Conservation (phyloP, 1,140 invertebrate species). For the Procambarus virginalis region DNA sequence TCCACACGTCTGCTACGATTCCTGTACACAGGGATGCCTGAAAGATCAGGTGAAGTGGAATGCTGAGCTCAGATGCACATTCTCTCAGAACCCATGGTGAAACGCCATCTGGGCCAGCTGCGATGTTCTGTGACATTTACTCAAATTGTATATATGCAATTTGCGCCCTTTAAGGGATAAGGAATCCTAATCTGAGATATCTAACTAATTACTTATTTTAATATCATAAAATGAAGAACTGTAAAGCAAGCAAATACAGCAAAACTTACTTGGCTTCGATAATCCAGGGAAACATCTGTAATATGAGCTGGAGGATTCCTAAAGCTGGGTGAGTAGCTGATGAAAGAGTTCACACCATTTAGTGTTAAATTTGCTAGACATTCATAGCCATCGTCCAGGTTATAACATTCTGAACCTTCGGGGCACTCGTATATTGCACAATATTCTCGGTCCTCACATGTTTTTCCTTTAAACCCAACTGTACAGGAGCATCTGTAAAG, state of each 20-base stretch:
- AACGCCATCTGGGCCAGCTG: too few relatives aligned
- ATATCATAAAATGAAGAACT: too few relatives aligned
- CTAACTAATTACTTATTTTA: too few relatives aligned
- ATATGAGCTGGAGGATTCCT: slow-evolving; percentile 37
- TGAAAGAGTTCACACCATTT: slow-evolving; percentile 78
- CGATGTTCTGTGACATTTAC: too few relatives aligned
- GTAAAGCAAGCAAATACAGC: background rate
- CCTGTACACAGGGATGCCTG: too few relatives aligned
- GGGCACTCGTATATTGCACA: slow-evolving; percentile 90
- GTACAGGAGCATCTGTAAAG: slow-evolving; percentile 84
- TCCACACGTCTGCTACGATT: too few relatives aligned
- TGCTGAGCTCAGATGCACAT: too few relatives aligned
- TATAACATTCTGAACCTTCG: slow-evolving; percentile 84
- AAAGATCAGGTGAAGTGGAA: too few relatives aligned
- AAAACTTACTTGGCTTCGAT: slow-evolving; percentile 58
- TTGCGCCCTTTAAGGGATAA: too few relatives aligned
- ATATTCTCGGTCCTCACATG: slow-evolving; percentile 93
- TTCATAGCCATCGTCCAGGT: slow-evolving; percentile 92
- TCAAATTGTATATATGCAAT: too few relatives aligned
- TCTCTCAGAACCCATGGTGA: too few relatives aligned
- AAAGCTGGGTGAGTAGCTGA: slow-evolving; percentile 68
- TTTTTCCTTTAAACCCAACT: slow-evolving; percentile 92
- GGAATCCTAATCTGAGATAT: too few relatives aligned
- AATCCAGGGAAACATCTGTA: slow-evolving; percentile 46
- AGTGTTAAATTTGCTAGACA: slow-evolving; percentile 93